These are phyloP conservation scores for Macrochelys suwanniensis DNA, from an alignment of 2,797 vertebrate species.

Conservation along the genomic window DNA sequence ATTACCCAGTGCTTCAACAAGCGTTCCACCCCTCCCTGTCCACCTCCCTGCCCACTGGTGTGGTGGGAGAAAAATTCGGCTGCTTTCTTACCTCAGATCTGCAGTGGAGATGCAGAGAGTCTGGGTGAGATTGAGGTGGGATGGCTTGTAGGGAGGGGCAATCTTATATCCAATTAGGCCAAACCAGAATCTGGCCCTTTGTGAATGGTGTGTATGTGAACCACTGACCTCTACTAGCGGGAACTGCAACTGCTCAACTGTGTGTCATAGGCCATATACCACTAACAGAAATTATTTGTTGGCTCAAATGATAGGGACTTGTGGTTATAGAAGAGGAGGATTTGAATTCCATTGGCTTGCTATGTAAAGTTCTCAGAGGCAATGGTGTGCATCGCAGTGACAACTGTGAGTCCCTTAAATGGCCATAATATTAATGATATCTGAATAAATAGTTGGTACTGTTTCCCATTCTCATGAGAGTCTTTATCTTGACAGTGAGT, in stretches of 20 bases:
- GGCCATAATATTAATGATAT: background rate
- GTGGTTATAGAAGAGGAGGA: background rate
- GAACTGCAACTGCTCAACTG: background rate
- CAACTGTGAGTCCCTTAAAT: background rate
- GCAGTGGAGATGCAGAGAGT: background rate
- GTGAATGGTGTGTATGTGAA: background rate
- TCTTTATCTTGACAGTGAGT: slow-evolving; percentile 1
- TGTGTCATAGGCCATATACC: background rate
- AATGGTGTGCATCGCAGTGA: background rate
- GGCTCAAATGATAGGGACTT: background rate
- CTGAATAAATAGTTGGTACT: background rate
- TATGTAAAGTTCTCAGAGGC: background rate
- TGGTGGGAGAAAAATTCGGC: background rate
- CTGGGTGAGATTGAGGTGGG: background rate
- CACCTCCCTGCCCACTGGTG: background rate
- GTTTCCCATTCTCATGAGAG: background rate
- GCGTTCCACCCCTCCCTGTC: background rate
- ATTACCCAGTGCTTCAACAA: background rate
- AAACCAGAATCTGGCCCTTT: background rate
- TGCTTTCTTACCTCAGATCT: background rate
- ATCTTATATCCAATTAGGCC: background rate
- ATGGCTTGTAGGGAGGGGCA: background rate
- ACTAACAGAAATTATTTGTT: background rate
- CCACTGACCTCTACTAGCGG: background rate
- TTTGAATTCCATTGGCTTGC: background rate